These are phyloP conservation scores for Neomorphus geoffroyi DNA, from an alignment of 2,797 vertebrate genomes.

Conservation along the genomic window DNA sequence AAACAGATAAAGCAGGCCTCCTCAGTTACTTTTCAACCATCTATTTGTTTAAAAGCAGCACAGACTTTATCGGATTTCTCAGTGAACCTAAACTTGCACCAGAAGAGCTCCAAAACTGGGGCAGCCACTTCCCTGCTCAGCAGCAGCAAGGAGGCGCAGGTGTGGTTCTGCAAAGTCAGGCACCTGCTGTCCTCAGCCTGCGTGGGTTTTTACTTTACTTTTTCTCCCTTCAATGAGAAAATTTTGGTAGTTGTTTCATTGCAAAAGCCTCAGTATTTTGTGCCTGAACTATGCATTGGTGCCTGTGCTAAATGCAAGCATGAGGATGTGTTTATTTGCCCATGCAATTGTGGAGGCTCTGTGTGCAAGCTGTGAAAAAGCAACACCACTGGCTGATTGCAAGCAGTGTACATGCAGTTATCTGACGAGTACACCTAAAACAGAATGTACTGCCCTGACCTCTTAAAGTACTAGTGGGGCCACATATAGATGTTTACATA, in stretches of 20 bases:
- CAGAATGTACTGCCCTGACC: neutral
- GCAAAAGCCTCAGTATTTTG: neutral
- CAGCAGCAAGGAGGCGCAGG: neutral
- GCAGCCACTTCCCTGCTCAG: neutral
- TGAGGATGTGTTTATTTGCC: neutral
- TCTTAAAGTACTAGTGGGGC: neutral
- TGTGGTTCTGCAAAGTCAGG: neutral
- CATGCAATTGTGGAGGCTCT: accelerated
- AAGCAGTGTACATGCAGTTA: neutral
- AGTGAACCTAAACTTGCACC: neutral
- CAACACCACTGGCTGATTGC: accelerated
- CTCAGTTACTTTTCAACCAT: neutral
- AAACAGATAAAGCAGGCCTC: neutral
- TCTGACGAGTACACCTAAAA: neutral
- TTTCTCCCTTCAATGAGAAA: neutral
- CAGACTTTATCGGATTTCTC: neutral
- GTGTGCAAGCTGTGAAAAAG: neutral
- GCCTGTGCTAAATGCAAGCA: neutral
- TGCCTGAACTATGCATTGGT: neutral
- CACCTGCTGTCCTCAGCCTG: neutral
- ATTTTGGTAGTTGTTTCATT: neutral
- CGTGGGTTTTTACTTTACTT: accelerated
- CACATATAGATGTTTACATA: accelerated
- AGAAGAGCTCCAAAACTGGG: neutral
- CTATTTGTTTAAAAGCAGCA: neutral